Percentiles rank a stretch among this genome's conserved stretches.
phyloP scores from a whole-genome alignment of 2,888 invertebrate genomes.

The Rapana venosa region DNA sequence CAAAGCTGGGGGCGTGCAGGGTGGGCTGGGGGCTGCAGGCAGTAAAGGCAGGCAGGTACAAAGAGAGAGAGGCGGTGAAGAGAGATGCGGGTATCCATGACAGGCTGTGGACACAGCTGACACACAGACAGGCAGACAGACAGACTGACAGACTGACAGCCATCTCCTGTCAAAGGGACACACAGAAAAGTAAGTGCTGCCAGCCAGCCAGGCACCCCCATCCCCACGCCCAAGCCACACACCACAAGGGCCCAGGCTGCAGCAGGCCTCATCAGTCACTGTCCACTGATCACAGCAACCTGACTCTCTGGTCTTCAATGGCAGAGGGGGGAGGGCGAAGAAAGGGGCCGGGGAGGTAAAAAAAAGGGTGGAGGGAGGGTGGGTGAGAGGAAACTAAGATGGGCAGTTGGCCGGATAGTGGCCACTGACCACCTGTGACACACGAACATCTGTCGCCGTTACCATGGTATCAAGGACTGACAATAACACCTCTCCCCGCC shows the following conservation, averaged over 20 bases:
- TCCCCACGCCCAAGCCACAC: background rate
- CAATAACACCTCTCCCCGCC: background rate
- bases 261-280: background rate
- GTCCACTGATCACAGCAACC: background rate
- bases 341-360: background rate
- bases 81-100: background rate
- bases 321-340: background rate
- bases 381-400: too few species aligned
- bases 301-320: background rate
- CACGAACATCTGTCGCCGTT: constrained; percentile 4
- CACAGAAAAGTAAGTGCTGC: background rate
- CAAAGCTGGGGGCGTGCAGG: too few species aligned
- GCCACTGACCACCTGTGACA: constrained; percentile 5
- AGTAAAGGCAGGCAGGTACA: background rate
- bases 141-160: too few species aligned
- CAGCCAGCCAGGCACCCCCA: background rate
- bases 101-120: too few species aligned
- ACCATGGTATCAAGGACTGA: background rate
- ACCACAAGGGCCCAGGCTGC: background rate
- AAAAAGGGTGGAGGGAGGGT: too few species aligned
- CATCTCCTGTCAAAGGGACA: background rate
- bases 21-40: too few species aligned
- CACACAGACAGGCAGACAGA: too few species aligned
- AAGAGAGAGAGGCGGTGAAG: background rate
- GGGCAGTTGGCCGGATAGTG: too few species aligned